These are phyloP conservation scores for Solenodon paradoxus DNA, from an alignment of 2,113 vertebrate species.

Conservation along the genomic window DNA sequence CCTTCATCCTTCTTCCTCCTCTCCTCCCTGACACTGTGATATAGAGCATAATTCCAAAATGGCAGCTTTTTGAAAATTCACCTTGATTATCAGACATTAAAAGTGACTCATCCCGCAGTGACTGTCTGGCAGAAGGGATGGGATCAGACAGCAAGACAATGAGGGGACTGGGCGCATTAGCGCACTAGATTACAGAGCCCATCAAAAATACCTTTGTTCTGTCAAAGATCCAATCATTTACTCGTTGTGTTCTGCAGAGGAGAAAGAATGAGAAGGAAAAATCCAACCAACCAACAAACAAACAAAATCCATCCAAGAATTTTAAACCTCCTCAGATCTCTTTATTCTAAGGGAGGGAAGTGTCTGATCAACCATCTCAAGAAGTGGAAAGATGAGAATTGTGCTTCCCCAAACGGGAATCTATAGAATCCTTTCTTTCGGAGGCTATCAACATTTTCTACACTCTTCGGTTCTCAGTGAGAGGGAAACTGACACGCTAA, in stretches of 20 bases:
- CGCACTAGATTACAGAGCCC: conserved; percentile 75
- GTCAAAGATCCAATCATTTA: conserved; percentile 92
- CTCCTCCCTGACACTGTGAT: conserved; percentile 74
- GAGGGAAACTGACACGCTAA: conserved; percentile 19
- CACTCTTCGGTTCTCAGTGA: not conserved
- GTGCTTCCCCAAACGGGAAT: not conserved
- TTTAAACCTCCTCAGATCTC: conserved; percentile 67
- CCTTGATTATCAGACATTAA: conserved; percentile 94
- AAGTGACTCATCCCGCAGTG: conserved; percentile 91
- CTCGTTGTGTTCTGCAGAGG: conserved; percentile 70
- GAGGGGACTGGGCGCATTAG: conserved; percentile 80
- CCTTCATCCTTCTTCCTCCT: conserved; percentile 74
- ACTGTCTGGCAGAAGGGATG: conserved; percentile 94
- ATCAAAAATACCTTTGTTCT: conserved; percentile 90
- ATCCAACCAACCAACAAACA: conserved; percentile 63
- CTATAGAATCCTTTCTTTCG: conserved; percentile 23
- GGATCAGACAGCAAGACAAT: conserved; percentile 95
- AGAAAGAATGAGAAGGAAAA: conserved; percentile 62
- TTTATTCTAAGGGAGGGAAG: conserved; percentile 53
- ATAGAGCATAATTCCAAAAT: conserved; percentile 95
- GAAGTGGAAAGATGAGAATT: conserved; percentile 14
- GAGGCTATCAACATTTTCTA: conserved; percentile 28
- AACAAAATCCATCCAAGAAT: conserved; percentile 62
- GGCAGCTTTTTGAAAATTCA: conserved; percentile 96
- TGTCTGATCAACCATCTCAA: conserved; percentile 2